These are phyloP conservation scores for Wiebesia pumilae DNA, from an alignment of 1,140 invertebrate species.

Conservation along the genomic window DNA sequence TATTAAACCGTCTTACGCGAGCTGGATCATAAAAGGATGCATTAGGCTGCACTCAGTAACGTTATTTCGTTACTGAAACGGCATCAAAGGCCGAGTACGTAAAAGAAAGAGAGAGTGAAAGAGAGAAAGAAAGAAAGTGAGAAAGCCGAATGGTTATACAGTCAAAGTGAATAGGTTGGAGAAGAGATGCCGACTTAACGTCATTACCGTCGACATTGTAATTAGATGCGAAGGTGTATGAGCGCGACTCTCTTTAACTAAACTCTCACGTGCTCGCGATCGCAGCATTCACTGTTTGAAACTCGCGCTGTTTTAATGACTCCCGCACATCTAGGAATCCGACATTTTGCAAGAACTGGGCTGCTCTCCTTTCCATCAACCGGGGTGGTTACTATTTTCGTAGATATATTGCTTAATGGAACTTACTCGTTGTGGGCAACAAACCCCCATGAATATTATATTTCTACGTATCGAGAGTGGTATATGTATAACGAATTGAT, in stretches of 20 bases:
- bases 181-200: not conserved
- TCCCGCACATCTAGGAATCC: not conserved
- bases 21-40: conserved; percentile 9
- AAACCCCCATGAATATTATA: not conserved
- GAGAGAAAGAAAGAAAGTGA: not conserved
- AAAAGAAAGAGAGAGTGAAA: not conserved
- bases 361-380: not conserved
- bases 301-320: not conserved
- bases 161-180: too few species aligned
- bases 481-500: not conserved
- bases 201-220: conserved; percentile 26
- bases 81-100: not conserved
- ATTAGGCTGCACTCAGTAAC: conserved; percentile 23
- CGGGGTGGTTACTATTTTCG: too few species aligned
- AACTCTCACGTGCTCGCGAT: not conserved
- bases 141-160: not conserved
- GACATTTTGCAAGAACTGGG: not conserved
- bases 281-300: not conserved
- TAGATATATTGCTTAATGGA: not conserved
- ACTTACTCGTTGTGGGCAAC: not conserved
- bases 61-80: not conserved
- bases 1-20: not conserved
- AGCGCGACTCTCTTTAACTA: not conserved
- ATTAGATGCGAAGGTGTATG: conserved; percentile 9
- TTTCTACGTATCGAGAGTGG: not conserved